phyloP scores from a whole-genome alignment of 2,113 vertebrate species.

The Dasypus novemcinctus region DNA sequence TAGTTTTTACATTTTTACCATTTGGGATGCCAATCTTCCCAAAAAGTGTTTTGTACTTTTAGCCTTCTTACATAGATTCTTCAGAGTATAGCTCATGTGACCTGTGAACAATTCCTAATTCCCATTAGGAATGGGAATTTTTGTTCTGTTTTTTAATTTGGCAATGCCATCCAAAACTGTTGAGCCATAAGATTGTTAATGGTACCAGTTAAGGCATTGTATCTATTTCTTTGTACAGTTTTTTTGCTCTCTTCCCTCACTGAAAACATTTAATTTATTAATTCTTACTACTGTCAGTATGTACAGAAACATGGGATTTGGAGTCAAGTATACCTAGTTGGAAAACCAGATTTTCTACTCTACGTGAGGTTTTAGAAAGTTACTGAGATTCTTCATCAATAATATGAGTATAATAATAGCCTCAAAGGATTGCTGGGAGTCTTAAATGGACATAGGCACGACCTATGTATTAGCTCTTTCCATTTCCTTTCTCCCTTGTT shows the following conservation, averaged over 20 bases:
- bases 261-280: background rate
- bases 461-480: background rate
- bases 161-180: background rate
- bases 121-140: background rate
- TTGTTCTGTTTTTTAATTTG: background rate
- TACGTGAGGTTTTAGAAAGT: background rate
- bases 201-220: background rate
- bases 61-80: background rate
- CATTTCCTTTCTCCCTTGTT: background rate
- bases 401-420: background rate
- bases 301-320: background rate
- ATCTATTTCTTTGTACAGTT: background rate
- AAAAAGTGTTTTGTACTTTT: background rate
- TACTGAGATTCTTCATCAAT: background rate
- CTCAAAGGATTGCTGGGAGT: background rate
- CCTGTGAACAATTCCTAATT: too few relatives aligned
- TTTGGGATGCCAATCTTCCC: conserved; percentile 10
- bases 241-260: background rate
- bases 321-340: background rate
- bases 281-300: background rate
- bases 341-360: background rate
- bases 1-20: conserved; percentile 8
- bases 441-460: background rate
- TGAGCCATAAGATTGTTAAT: background rate
- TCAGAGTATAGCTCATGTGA: background rate